Evolutionary conservation across 2,797 vertebrate species (phyloP).

Genomic region (Petrocephalus sullivani): DNA sequence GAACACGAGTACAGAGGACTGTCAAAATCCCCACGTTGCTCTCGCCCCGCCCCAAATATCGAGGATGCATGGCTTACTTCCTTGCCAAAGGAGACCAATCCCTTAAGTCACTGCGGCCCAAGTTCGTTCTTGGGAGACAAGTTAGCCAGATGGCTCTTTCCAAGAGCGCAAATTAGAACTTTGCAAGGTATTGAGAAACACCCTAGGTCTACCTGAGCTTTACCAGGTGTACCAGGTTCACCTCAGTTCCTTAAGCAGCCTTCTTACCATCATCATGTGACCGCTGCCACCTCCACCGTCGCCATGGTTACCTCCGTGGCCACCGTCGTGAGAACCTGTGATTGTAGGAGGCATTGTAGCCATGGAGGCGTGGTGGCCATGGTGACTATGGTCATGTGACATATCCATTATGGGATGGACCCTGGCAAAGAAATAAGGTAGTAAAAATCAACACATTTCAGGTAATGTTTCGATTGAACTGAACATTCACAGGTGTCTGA

Average conservation of each 20-base stretch:
- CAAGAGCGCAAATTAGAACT: neutral
- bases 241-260: neutral
- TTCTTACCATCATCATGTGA: slow-evolving; percentile 43
- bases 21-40: neutral
- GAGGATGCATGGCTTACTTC: neutral
- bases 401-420: slow-evolving; percentile 26
- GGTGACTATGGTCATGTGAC: slow-evolving; percentile 19
- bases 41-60: neutral
- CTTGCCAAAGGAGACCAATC: neutral
- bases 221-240: neutral
- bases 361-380: slow-evolving; percentile 13
- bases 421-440: neutral
- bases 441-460: neutral
- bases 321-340: slow-evolving; percentile 3
- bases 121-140: neutral
- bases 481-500: neutral
- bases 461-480: neutral
- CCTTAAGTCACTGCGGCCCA: neutral
- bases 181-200: neutral
- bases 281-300: neutral
- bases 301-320: slow-evolving; percentile 19
- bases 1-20: neutral
- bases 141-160: neutral
- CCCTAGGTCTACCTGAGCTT: neutral
- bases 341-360: slow-evolving; percentile 14